Conservation (phyloP, 2,797 vertebrate species). For the Enteromius viviparus region DNA sequence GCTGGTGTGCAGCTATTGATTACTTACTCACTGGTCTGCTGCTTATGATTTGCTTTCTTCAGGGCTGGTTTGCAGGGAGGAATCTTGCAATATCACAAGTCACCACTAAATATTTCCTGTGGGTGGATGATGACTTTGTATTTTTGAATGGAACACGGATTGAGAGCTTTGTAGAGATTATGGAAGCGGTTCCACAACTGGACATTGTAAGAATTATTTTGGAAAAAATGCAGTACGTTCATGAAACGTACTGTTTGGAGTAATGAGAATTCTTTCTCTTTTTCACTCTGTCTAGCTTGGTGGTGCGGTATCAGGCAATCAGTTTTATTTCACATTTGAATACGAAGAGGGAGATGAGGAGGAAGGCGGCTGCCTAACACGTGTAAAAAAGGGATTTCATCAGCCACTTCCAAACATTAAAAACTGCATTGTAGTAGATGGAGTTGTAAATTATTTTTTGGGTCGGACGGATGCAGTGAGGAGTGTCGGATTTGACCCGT, state of each 20-base stretch:
- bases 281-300: slow-evolving; percentile 68
- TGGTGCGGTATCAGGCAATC: slow-evolving; percentile 67
- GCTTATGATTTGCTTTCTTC: not conserved
- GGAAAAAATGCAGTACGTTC: not conserved
- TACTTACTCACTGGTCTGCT: not conserved
- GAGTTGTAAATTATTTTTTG: slow-evolving; percentile 77
- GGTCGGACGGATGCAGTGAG: slow-evolving; percentile 71
- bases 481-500: slow-evolving; percentile 76
- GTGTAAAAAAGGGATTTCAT: slow-evolving; percentile 50
- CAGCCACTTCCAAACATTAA: slow-evolving; percentile 69
- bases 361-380: slow-evolving; percentile 70
- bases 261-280: not conserved
- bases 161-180: slow-evolving; percentile 74
- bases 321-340: slow-evolving; percentile 69
- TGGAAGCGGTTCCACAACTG: slow-evolving; percentile 72
- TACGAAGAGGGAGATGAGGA: slow-evolving; percentile 71
- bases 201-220: slow-evolving; percentile 72
- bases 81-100: slow-evolving; percentile 70
- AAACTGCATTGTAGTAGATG: slow-evolving; percentile 66
- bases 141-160: slow-evolving; percentile 73
- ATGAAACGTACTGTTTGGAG: not conserved
- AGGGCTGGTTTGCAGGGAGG: slow-evolving; percentile 67
- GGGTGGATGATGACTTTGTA: slow-evolving; percentile 81
- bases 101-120: slow-evolving; percentile 79
- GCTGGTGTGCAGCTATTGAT: not conserved